Conservation (phyloP, 1,140 invertebrate genomes). For the Idris sp. region DNA sequence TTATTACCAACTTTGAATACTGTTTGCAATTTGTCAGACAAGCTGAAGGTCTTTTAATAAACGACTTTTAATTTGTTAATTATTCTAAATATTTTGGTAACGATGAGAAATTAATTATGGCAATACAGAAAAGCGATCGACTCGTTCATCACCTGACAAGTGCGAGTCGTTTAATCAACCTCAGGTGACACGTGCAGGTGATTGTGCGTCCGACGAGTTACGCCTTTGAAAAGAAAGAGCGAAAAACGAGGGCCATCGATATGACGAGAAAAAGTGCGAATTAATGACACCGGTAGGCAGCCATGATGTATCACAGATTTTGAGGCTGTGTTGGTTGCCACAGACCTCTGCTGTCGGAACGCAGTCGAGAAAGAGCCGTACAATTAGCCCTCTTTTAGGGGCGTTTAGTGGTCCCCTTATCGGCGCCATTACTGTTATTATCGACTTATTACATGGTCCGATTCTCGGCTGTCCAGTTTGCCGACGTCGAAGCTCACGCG, state of each 20-base stretch:
- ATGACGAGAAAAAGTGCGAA: constrained; percentile 66
- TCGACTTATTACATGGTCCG: constrained; percentile 75
- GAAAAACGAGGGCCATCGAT: constrained; percentile 45
- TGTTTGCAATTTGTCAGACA: constrained; percentile 12
- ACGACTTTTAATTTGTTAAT: too few species aligned
- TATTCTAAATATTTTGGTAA: constrained; percentile 47
- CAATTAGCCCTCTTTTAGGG: constrained; percentile 77
- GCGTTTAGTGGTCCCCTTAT: constrained; percentile 75
- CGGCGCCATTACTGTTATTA: constrained; percentile 76
- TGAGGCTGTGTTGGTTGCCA: constrained; percentile 38
- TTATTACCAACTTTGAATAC: too few species aligned
- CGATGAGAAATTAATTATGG: constrained; percentile 50
- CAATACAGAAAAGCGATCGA: constrained; percentile 36
- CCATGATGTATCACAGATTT: constrained; percentile 37
- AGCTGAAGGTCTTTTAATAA: too few species aligned
- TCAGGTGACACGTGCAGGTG: constrained; percentile 57
- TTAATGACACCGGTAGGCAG: constrained; percentile 69
- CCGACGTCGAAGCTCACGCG: constrained; percentile 27
- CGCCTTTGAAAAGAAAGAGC: constrained; percentile 25
- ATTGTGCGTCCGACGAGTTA: constrained; percentile 46
- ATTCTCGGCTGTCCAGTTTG: constrained; percentile 24
- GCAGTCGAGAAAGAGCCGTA: constrained; percentile 54
- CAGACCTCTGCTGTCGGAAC: constrained; percentile 36
- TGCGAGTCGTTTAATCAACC: constrained; percentile 40
- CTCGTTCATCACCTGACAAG: constrained; percentile 51